Conservation (phyloP, 2,888 invertebrate genomes). For the Thumatha senex region DNA sequence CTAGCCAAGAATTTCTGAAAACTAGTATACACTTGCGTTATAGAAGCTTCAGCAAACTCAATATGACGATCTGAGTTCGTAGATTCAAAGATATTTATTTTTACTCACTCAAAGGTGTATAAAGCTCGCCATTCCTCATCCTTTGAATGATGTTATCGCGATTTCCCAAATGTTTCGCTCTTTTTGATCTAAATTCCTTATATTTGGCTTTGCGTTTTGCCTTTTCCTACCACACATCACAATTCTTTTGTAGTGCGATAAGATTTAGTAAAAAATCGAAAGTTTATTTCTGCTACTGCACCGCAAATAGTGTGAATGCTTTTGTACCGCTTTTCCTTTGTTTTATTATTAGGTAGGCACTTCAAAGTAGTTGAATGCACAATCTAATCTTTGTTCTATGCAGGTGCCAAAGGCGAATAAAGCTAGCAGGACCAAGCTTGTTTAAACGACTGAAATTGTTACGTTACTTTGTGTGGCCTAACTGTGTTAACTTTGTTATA, state of each 20-base stretch:
- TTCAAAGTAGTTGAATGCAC: too few relatives aligned
- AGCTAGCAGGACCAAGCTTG: too few relatives aligned
- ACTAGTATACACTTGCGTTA: neutral
- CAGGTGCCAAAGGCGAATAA: too few relatives aligned
- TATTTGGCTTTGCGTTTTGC: constrained; percentile 66
- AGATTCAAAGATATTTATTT: constrained; percentile 64
- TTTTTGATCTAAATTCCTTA: constrained; percentile 77
- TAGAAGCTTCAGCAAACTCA: neutral
- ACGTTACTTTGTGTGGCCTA: neutral
- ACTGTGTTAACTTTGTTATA: neutral
- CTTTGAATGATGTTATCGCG: constrained; percentile 77
- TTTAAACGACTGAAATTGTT: neutral
- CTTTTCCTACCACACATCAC: constrained; percentile 68
- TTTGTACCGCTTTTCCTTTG: constrained; percentile 21
- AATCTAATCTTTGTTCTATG: too few relatives aligned
- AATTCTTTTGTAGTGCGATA: constrained; percentile 71
- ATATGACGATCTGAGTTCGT: constrained; percentile 29
- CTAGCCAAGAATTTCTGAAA: neutral
- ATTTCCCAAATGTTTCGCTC: constrained; percentile 76
- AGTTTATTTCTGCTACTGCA: constrained; percentile 51
- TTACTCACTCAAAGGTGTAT: constrained; percentile 71
- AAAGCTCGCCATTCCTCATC: constrained; percentile 72
- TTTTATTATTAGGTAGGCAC: neutral
- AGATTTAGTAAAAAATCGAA: constrained; percentile 61
- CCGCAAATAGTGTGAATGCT: constrained; percentile 29